Conservation (phyloP, 2,113 vertebrate species). For the Oncorhynchus tshawytscha region DNA sequence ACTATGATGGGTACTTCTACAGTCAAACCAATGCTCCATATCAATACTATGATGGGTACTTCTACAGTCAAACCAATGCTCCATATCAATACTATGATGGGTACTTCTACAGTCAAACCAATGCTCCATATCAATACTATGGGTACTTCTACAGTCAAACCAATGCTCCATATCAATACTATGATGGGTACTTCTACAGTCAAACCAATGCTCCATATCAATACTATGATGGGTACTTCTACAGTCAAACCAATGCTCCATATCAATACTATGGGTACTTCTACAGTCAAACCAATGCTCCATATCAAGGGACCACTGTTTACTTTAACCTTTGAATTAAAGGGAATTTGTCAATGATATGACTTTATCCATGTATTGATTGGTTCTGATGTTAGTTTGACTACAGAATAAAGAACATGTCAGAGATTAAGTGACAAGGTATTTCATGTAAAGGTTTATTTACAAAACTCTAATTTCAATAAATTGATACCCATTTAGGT, state of each 20-base stretch:
- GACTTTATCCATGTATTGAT: neutral
- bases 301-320: constrained; percentile 28
- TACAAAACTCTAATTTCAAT: neutral
- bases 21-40: no score
- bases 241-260: constrained; percentile 29
- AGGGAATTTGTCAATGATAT: constrained; percentile 2
- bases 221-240: constrained; percentile 9
- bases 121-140: no score
- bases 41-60: no score
- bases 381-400: neutral
- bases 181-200: no score
- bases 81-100: no score
- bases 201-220: no score
- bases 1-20: no score
- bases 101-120: no score
- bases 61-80: no score
- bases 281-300: constrained; percentile 27
- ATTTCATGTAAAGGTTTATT: neutral
- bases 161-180: no score
- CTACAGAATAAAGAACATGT: neutral
- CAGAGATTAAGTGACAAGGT: neutral
- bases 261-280: constrained; percentile 9
- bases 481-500: neutral
- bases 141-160: no score
- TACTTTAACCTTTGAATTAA: constrained; percentile 14